These are phyloP conservation scores for Oscheius sp. DNA, from an alignment of 2,888 invertebrate genomes.

Conservation along the genomic window DNA sequence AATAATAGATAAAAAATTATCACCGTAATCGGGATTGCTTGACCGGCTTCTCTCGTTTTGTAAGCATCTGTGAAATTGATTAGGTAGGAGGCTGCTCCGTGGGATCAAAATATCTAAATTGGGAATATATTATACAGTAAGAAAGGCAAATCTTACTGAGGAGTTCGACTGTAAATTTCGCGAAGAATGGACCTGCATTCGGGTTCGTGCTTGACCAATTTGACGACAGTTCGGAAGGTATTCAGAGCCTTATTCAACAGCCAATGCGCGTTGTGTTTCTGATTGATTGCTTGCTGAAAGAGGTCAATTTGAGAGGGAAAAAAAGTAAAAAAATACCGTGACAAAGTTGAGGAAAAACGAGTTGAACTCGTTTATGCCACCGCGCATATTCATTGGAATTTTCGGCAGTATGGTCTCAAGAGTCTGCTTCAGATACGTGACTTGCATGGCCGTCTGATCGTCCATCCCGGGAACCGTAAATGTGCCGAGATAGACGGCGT, in stretches of 20 bases:
- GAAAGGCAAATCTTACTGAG: not conserved
- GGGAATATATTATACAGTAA: too few relatives aligned
- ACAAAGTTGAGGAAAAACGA: constrained; percentile 57
- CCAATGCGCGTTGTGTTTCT: constrained; percentile 35
- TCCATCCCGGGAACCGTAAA: constrained; percentile 53
- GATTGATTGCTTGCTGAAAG: constrained; percentile 48
- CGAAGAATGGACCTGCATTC: constrained; percentile 38
- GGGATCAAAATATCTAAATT: constrained; percentile 42
- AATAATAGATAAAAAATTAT: not conserved
- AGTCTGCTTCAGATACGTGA: constrained; percentile 53
- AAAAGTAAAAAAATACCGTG: constrained; percentile 41
- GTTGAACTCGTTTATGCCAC: constrained; percentile 59
- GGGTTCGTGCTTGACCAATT: constrained; percentile 45
- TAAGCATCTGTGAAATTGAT: not conserved
- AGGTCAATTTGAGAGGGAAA: not conserved
- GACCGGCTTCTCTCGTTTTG: not conserved
- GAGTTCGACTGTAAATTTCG: constrained; percentile 34
- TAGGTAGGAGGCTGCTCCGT: constrained; percentile 33
- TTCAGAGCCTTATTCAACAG: constrained; percentile 46
- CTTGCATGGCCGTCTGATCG: constrained; percentile 46
- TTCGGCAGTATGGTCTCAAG: constrained; percentile 56
- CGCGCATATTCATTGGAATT: constrained; percentile 58
- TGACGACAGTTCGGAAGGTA: constrained; percentile 57
- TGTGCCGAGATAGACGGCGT: constrained; percentile 45
- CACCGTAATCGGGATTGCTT: not conserved